Conservation (phyloP, 1,140 invertebrate genomes). For the Ostrea edulis region DNA sequence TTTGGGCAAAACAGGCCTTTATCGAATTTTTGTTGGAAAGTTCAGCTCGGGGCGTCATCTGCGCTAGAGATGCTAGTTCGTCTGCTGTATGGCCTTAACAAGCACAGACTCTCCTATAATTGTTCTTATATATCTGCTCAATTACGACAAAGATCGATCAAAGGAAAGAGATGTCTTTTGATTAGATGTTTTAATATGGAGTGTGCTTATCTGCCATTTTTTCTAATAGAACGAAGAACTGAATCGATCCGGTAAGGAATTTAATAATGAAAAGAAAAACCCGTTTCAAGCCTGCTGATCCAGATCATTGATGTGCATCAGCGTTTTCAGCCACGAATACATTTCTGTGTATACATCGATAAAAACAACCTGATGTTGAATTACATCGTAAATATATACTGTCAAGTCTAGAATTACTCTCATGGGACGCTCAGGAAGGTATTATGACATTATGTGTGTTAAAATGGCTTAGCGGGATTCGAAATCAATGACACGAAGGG, state of each 20-base stretch:
- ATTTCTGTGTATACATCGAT: not conserved
- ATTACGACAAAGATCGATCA: slow-evolving; percentile 6
- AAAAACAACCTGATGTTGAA: slow-evolving; percentile 29
- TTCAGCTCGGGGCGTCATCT: not conserved
- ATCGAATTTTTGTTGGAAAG: slow-evolving; percentile 14
- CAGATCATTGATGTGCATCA: not conserved
- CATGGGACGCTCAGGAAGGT: not conserved
- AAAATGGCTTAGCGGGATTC: slow-evolving; percentile 29
- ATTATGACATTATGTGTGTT: slow-evolving; percentile 33
- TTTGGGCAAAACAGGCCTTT: not conserved
- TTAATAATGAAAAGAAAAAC: not conserved
- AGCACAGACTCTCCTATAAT: not conserved
- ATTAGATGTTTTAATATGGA: not conserved
- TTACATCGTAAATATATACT: slow-evolving; percentile 23
- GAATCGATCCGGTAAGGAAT: not conserved
- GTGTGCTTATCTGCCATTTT: not conserved
- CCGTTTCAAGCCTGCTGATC: not conserved
- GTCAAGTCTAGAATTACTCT: slow-evolving; percentile 3
- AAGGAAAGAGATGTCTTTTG: not conserved
- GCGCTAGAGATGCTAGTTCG: not conserved
- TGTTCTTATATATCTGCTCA: slow-evolving; percentile 3
- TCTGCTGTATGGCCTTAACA: slow-evolving; percentile 14
- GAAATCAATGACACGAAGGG: slow-evolving; percentile 6
- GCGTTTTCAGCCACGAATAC: not conserved
- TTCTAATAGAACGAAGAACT: not conserved